A percentile compares a stretch with the other conserved stretches of the same genome.
phyloP scores from a whole-genome alignment of 2,888 invertebrate genomes.

The Cosmia pyralina region DNA sequence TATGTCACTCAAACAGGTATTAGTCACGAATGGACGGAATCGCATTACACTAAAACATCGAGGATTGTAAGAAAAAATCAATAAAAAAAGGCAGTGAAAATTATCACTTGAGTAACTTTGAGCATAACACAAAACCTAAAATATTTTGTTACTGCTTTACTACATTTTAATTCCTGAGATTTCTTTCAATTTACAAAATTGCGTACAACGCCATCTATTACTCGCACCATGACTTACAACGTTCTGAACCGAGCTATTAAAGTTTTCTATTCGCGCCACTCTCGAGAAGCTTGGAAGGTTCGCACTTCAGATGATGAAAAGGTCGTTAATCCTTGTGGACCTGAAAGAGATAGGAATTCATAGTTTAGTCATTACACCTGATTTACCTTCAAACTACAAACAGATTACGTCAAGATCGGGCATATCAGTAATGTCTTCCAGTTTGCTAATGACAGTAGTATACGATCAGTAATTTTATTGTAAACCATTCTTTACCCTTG shows the following conservation, averaged over 20 bases:
- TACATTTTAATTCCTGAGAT: slow-evolving; percentile 46
- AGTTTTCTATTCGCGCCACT: slow-evolving; percentile 82
- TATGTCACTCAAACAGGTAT: slow-evolving; percentile 75
- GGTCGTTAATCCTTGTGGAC: slow-evolving; percentile 86
- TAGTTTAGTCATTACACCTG: background rate
- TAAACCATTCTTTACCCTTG: too few relatives aligned
- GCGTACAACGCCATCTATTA: slow-evolving; percentile 52
- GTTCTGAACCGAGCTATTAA: slow-evolving; percentile 23
- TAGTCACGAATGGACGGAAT: slow-evolving; percentile 70
- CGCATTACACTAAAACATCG: slow-evolving; percentile 46
- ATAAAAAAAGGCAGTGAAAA: slow-evolving; percentile 73
- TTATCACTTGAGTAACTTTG: slow-evolving; percentile 74
- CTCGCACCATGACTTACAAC: slow-evolving; percentile 35
- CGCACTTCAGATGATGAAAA: slow-evolving; percentile 89
- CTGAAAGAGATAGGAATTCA: slow-evolving; percentile 69
- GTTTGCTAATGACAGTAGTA: background rate
- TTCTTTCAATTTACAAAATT: slow-evolving; percentile 51
- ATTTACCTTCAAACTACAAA: background rate
- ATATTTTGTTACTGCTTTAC: slow-evolving; percentile 44
- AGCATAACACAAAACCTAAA: slow-evolving; percentile 63
- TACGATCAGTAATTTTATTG: too few relatives aligned
- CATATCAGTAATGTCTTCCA: background rate
- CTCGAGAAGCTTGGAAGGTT: slow-evolving; percentile 87
- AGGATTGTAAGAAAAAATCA: slow-evolving; percentile 61
- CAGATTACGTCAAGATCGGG: too few relatives aligned